Percentiles rank a stretch among this genome's conserved stretches.
phyloP scores from a whole-genome alignment of 2,888 invertebrate genomes.

The Epinotia nisella region DNA sequence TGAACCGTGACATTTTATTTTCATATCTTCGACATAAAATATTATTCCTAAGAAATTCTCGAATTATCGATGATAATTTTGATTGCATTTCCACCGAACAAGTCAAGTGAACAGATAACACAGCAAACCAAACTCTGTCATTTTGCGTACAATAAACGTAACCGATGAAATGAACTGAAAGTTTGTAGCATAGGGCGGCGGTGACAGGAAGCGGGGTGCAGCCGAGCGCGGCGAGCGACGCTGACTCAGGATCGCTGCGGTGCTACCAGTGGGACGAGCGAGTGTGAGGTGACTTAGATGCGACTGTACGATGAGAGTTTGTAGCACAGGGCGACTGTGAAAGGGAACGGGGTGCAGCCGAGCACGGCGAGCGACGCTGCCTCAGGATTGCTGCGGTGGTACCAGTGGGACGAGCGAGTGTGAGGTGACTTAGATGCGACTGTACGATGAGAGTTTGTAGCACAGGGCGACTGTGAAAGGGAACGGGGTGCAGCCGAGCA shows the following conservation, averaged over 20 bases:
- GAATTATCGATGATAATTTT: slow-evolving; percentile 21
- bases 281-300: slow-evolving; percentile 15
- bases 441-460: not conserved
- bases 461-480: not conserved
- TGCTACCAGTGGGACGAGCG: slow-evolving; percentile 61
- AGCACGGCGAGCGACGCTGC: slow-evolving; percentile 56
- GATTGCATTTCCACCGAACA: slow-evolving; percentile 21
- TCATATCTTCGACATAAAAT: not conserved
- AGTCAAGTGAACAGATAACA: slow-evolving; percentile 37
- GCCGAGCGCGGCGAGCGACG: slow-evolving; percentile 71
- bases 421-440: not conserved
- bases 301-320: not conserved
- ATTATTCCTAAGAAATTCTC: not conserved
- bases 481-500: slow-evolving; percentile 25
- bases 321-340: not conserved
- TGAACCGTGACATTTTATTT: not conserved
- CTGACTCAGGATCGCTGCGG: slow-evolving; percentile 71
- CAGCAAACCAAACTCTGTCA: slow-evolving; percentile 53
- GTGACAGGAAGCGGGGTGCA: slow-evolving; percentile 81
- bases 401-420: slow-evolving; percentile 58
- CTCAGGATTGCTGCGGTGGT: slow-evolving; percentile 64
- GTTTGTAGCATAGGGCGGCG: slow-evolving; percentile 70
- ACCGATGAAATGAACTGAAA: slow-evolving; percentile 80
- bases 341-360: slow-evolving; percentile 11
- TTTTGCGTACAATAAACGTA: slow-evolving; percentile 65